Evolutionary conservation across 2,113 vertebrate species (phyloP).

Genomic region (Grus americana): DNA sequence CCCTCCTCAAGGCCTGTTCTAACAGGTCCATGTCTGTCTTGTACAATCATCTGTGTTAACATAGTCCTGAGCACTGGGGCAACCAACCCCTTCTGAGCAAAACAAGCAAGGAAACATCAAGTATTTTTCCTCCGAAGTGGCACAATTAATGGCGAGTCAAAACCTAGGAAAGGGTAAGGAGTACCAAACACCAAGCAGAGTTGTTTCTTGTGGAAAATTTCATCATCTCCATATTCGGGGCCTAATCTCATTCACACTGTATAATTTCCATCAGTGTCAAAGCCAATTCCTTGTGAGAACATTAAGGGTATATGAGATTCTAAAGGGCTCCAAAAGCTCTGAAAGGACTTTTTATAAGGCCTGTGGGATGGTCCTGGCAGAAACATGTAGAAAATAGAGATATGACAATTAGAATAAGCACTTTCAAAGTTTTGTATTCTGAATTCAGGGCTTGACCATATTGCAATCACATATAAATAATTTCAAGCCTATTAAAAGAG

Average conservation of each 20-base stretch:
- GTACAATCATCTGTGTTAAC: not conserved
- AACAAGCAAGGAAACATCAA: not conserved
- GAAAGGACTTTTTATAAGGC: not conserved
- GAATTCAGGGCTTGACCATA: not conserved
- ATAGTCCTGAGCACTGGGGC: not conserved
- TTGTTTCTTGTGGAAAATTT: not conserved
- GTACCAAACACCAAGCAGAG: not conserved
- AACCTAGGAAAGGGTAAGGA: not conserved
- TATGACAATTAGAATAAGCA: not conserved
- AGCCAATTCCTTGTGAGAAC: not conserved
- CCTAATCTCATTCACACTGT: not conserved
- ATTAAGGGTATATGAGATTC: not conserved
- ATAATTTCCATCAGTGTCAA: not conserved
- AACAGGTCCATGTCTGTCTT: not conserved
- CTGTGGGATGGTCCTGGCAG: not conserved
- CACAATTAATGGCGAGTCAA: not conserved
- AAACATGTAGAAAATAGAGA: not conserved
- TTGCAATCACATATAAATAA: not conserved
- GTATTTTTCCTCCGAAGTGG: not conserved
- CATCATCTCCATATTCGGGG: rapidly evolving
- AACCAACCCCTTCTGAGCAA: not conserved
- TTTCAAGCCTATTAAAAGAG: not conserved
- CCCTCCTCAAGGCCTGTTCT: not conserved
- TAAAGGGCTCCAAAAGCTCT: not conserved
- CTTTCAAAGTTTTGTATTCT: not conserved